Evolutionary conservation across 2,113 vertebrate genomes (phyloP), one percentile per base, ranked within the genome.

Genomic region (Stigmatopora argus): DNA sequence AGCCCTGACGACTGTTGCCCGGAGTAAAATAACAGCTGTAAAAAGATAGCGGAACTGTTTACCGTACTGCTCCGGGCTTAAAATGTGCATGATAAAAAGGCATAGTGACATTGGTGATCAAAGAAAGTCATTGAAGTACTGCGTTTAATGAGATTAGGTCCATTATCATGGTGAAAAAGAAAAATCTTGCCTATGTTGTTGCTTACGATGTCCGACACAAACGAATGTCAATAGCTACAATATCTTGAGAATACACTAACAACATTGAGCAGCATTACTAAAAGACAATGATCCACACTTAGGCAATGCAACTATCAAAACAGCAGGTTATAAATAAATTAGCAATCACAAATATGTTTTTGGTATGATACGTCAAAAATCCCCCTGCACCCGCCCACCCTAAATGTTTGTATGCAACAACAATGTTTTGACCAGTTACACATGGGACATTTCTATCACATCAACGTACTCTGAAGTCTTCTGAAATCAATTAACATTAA

Each of bases 181-280:
- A 78, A 81, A 82, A 63, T 26, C 26, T 48, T 68, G 72, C 79
- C 59, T 83, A 77, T 84, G 80, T 31, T 69, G 71, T 70, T 70
- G 79, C 66, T 75, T 82, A 71, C 75, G 71, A 72, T 81, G 78
- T 87, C 78, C 79, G 83, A 83, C 75, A 88, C 85, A 87, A 88
- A 86, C 84, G 7, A 8, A 81, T 85, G 88, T 85, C 80, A 89
- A 83, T 84, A 88, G 85, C 89, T 86, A 89, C 80, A 89, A 86
- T 87, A 89, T 89, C 87, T 90, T 85, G 78, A 80, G 84, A 81
- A 78, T 87, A 90, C 84, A 87, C 81, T 82, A 87, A 89, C 88
- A 80, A 89, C 84, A 88, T 85, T 89, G 86, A 86, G 89, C 89
- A 90, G 79, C 87, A 83, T 87, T 86, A 89, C 88, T 86, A 78